Percentiles rank a stretch among this genome's conserved stretches.
These are phyloP conservation scores for Yoshiicerus persimilis DNA, from an alignment of 1,140 invertebrate species.

Conservation along the genomic window DNA sequence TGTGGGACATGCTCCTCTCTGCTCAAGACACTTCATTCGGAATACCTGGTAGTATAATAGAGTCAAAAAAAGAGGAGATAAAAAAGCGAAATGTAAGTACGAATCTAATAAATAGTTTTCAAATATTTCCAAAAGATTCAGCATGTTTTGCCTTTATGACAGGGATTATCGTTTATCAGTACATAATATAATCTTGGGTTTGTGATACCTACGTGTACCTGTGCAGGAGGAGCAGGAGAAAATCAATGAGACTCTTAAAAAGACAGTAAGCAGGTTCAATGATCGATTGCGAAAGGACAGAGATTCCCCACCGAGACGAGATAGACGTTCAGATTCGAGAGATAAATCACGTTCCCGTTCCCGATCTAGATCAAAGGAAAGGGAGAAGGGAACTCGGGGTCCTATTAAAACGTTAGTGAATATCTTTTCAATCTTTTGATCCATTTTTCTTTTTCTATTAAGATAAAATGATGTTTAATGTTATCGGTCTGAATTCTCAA, in stretches of 20 bases:
- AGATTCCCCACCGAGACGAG: constrained; percentile 44
- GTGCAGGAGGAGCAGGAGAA: constrained; percentile 67
- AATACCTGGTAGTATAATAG: constrained; percentile 73
- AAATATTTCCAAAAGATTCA: not conserved
- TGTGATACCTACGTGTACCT: not conserved
- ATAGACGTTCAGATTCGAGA: constrained; percentile 28
- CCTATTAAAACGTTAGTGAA: not conserved
- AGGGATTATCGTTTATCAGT: not conserved
- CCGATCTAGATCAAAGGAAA: not conserved
- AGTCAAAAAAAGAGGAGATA: constrained; percentile 96
- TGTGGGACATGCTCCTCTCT: constrained; percentile 92
- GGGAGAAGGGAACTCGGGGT: not conserved
- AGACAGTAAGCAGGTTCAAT: constrained; percentile 50
- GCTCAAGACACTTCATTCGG: constrained; percentile 86
- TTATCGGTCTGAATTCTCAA: constrained; percentile 26
- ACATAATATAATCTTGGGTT: constrained; percentile 6
- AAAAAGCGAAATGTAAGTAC: constrained; percentile 72
- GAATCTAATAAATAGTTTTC: not conserved
- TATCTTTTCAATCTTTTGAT: not conserved
- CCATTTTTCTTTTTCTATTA: not conserved
- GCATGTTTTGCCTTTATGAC: not conserved
- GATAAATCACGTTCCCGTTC: constrained; percentile 15
- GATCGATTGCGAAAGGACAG: constrained; percentile 40
- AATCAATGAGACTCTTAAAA: constrained; percentile 62
- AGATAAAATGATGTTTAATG: constrained; percentile 12